Conservation (phyloP, 53 echinoderm and acorn worm species). For the Pentamera pediparva region DNA sequence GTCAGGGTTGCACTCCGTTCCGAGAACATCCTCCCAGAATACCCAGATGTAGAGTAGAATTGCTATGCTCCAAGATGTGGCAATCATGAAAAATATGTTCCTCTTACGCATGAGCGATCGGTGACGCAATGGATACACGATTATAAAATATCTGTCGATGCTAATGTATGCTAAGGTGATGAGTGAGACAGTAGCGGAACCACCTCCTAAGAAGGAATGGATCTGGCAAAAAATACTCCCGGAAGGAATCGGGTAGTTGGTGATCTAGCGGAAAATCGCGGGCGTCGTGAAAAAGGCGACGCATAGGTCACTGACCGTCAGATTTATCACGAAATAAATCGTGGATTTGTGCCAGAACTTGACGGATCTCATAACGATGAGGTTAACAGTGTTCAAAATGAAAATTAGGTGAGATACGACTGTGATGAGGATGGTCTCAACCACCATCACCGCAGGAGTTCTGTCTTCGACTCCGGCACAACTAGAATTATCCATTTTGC, state of each 20-base stretch:
- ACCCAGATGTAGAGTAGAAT: constrained; percentile 7
- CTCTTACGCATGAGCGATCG: constrained; percentile 8
- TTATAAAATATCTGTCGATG: constrained; percentile 25
- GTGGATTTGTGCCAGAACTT: constrained; percentile 16
- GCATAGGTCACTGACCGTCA: constrained; percentile 28
- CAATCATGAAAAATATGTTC: neutral
- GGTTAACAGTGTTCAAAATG: constrained; percentile 13
- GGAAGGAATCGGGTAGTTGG: neutral
- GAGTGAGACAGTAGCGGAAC: constrained; percentile 4
- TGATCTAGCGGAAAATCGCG: constrained; percentile 4
- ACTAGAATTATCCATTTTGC: too few relatives aligned
- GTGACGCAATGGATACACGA: constrained; percentile 14
- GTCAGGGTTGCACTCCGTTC: constrained; percentile 25
- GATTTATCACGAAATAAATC: constrained; percentile 15
- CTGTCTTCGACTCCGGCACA: too few relatives aligned
- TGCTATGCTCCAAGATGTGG: neutral
- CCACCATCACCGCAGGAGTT: too few relatives aligned
- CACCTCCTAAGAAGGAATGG: constrained; percentile 15
- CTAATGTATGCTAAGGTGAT: constrained; percentile 19
- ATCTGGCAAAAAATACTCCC: constrained; percentile 17
- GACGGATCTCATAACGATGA: constrained; percentile 14
- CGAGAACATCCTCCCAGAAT: constrained; percentile 16
- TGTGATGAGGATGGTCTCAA: neutral
- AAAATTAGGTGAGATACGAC: neutral
- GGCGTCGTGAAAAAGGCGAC: constrained; percentile 21